Base-by-base conservation (phyloP, 2,797 vertebrate genomes). In the Pteropus rufus region DNA sequence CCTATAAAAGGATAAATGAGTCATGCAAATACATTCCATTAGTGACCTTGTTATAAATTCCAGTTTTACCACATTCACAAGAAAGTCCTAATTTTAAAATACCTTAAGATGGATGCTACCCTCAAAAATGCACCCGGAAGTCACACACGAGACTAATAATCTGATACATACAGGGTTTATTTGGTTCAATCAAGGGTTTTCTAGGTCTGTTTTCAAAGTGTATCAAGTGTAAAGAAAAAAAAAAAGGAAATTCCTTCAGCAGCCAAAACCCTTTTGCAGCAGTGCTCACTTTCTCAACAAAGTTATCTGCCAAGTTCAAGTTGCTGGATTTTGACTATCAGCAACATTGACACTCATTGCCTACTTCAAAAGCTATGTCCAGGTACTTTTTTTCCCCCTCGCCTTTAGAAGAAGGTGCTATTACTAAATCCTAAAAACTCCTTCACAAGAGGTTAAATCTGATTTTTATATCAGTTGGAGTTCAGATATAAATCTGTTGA, bases 21-120 rank as follows among this genome's bases (percentile, higher is more conserved):
- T 93, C 89, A 81, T 94, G 67, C 76, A 94, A 96, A 92, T 49
- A 34, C 75, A 95, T 97, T 97, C 72, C 88, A 96, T 97, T 96
- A 49, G 67, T 62, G 97, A 89, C 83, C 29, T 89, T 87, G 49
- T 96, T 89, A 92, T 88, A 96, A 98, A 97, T 80, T 93, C 44
- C 86, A 24, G 96, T 97, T 97, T 89, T 84, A 52, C 52, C 76
- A 94, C 87, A 34, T 70, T 96, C 88, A 80, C 81, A 72, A 95
- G 76, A 94, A 97, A 94, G 41, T 8, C 14, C 3, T 14, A 41
- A 67, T 92, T 91, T 80, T 64, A 91, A 95, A 97, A 97, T 80
- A 8, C 85, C 36, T 93, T 97, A 64, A 89, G 52, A 96, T 77
- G 73, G 91, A 95, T 58, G 49, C 44, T 69, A 58, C n/a, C 52